Evolutionary conservation across 2,797 vertebrate species (phyloP).

Genomic region (Molossus molossus): DNA sequence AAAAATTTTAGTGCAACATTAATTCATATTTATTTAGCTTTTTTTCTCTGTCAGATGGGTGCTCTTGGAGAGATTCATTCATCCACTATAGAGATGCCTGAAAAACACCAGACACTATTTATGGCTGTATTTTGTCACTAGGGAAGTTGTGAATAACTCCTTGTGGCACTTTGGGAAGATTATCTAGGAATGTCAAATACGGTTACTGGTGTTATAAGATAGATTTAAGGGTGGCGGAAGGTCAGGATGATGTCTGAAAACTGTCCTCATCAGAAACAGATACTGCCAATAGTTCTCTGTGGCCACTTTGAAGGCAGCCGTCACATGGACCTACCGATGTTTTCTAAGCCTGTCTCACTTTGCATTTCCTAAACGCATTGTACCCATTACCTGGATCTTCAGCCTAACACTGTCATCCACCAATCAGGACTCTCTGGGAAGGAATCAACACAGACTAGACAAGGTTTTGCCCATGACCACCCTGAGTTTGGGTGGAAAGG

Average conservation of each 20-base stretch:
- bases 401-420: background rate
- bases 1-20: conserved; percentile 50
- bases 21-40: conserved; percentile 44
- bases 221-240: background rate
- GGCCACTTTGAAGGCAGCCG: background rate
- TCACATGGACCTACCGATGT: background rate
- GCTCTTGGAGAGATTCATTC: conserved; percentile 61
- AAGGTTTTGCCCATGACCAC: background rate
- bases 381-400: background rate
- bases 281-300: background rate
- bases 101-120: background rate
- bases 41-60: background rate
- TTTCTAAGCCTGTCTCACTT: background rate
- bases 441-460: background rate
- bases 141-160: conserved; percentile 32
- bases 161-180: conserved; percentile 21
- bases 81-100: background rate
- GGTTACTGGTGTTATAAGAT: background rate
- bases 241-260: conserved; percentile 4
- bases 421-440: background rate
- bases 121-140: conserved; percentile 34
- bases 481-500: background rate
- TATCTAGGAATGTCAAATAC: conserved; percentile 2
- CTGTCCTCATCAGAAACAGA: background rate
- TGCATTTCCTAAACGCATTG: conserved; percentile 17